A percentile compares a stretch with the other conserved stretches of the same genome.
These are phyloP conservation scores for Eristalinus aeneus DNA, from an alignment of 2,888 invertebrate genomes.

Conservation along the genomic window DNA sequence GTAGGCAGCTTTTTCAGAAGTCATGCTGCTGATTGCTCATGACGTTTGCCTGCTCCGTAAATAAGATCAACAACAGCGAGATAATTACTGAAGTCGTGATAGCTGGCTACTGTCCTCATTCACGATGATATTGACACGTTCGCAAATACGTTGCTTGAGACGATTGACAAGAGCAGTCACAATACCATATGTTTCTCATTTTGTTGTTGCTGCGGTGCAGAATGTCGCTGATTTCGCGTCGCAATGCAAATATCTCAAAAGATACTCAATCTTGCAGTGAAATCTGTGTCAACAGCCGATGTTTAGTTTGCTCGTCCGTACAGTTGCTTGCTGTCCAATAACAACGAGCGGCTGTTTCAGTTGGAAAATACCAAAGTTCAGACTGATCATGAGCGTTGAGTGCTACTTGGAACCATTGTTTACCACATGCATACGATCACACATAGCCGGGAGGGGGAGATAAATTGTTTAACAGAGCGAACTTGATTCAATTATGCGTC, in stretches of 20 bases:
- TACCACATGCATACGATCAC: not conserved
- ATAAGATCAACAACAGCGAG: not conserved
- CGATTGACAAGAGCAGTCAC: not conserved
- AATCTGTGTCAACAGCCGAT: conserved; percentile 34
- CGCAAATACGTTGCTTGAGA: not conserved
- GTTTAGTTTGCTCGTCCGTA: conserved; percentile 3
- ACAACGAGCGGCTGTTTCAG: not conserved
- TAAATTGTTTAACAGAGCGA: conserved; percentile 24
- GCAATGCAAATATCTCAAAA: not conserved
- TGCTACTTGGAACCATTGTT: not conserved
- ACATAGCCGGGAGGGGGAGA: not conserved
- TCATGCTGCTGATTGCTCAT: not conserved
- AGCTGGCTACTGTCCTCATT: conserved; percentile 17
- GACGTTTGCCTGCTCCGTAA: not conserved
- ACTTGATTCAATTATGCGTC: conserved; percentile 41
- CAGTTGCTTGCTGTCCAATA: not conserved
- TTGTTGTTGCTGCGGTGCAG: not conserved
- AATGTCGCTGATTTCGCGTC: not conserved
- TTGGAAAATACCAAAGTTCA: conserved; percentile 27
- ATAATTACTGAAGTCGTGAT: not conserved
- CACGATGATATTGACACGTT: conserved; percentile 29
- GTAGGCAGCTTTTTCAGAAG: not conserved
- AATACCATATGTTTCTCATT: not conserved
- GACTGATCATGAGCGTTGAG: not conserved
- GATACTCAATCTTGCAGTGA: conserved; percentile 19